A percentile compares a stretch with the other conserved stretches of the same genome.
These are phyloP conservation scores for Phymastichus coffea DNA, from an alignment of 1,140 invertebrate species.

Conservation along the genomic window DNA sequence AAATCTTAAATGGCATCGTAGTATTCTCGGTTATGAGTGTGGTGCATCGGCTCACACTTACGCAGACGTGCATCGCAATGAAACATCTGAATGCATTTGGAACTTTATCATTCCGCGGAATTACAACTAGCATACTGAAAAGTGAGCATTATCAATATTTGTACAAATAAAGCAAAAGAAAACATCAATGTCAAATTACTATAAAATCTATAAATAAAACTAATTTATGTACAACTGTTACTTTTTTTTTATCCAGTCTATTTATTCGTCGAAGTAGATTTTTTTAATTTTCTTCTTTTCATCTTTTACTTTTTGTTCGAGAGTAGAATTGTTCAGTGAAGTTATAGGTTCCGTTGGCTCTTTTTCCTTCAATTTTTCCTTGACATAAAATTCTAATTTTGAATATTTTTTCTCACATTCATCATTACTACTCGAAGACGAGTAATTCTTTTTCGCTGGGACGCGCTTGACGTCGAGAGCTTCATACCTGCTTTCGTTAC, in stretches of 20 bases:
- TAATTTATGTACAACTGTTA: too few species aligned
- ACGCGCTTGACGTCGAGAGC: not conserved
- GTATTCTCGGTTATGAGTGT: conserved; percentile 30
- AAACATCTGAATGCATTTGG: conserved; percentile 31
- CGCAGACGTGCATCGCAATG: conserved; percentile 21
- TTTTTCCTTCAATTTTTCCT: too few species aligned
- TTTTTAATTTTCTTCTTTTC: not conserved
- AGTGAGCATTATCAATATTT: too few species aligned
- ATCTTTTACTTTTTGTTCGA: not conserved
- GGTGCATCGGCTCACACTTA: conserved; percentile 32
- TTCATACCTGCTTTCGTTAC: not conserved
- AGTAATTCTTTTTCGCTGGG: not conserved
- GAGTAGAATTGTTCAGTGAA: too few species aligned
- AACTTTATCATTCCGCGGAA: conserved; percentile 24
- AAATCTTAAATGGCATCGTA: conserved; percentile 21
- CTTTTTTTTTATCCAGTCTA: too few species aligned
- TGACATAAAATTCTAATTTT: too few species aligned
- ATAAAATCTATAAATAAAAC: too few species aligned
- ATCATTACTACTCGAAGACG: not conserved
- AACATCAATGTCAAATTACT: too few species aligned
- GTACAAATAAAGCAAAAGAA: too few species aligned
- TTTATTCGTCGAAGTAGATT: conserved; percentile 17
- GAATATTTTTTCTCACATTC: not conserved
- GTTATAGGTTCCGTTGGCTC: not conserved
- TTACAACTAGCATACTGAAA: too few species aligned